phyloP scores from a whole-genome alignment of 2,797 vertebrate species.

The Coregonus sp. region DNA sequence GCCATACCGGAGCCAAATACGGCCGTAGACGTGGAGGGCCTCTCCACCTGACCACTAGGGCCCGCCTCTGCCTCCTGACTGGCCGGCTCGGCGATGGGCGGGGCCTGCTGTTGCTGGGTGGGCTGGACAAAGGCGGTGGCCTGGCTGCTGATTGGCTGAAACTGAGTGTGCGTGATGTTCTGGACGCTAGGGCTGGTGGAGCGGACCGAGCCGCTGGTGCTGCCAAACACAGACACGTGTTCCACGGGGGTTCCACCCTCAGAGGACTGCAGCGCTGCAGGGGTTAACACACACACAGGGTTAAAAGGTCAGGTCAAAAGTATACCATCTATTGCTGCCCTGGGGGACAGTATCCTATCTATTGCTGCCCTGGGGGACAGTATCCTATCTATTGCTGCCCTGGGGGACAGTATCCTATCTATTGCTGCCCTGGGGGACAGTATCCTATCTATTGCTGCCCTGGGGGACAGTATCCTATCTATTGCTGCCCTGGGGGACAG shows the following conservation, averaged over 20 bases:
- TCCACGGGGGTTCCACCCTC: constrained; percentile 72
- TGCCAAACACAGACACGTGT: constrained; percentile 84
- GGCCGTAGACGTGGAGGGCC: constrained; percentile 88
- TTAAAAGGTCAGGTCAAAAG: too few relatives aligned
- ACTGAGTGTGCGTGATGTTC: constrained; percentile 79
- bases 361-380: too few relatives aligned
- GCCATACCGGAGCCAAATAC: constrained; percentile 82
- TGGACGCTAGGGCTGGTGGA: constrained; percentile 89
- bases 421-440: too few relatives aligned
- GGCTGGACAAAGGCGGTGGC: constrained; percentile 96
- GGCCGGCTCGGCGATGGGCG: constrained; percentile 77
- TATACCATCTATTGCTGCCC: too few relatives aligned
- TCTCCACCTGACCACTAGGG: constrained; percentile 81
- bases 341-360: too few relatives aligned
- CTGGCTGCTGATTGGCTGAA: constrained; percentile 85
- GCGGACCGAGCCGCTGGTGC: constrained; percentile 85
- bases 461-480: neutral
- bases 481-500: too few relatives aligned
- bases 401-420: neutral
- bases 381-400: neutral
- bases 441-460: neutral
- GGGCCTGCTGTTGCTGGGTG: constrained; percentile 88
- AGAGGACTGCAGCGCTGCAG: constrained; percentile 63
- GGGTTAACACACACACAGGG: neutral
- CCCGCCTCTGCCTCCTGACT: constrained; percentile 87